Conservation (phyloP, 2,113 vertebrate species). For the Burhinus bistriatus region DNA sequence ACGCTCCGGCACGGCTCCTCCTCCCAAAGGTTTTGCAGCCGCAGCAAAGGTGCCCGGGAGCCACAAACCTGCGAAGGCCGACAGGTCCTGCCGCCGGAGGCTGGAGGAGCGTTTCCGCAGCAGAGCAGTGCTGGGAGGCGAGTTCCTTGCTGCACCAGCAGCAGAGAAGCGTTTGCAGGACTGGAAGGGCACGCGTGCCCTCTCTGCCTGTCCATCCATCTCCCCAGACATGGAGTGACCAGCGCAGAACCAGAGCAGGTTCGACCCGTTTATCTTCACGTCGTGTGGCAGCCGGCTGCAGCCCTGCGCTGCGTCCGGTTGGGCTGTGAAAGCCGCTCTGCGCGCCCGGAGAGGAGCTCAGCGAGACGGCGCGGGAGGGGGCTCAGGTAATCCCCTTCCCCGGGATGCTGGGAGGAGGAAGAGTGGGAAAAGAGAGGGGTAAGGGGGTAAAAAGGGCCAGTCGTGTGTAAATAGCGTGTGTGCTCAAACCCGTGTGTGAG, state of each 20-base stretch:
- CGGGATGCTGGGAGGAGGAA: background rate
- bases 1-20: background rate
- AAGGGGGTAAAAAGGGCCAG: background rate
- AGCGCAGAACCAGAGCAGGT: background rate
- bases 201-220: background rate
- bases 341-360: accelerated
- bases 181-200: background rate
- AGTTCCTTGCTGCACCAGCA: background rate
- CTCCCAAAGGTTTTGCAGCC: background rate
- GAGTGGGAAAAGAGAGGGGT: background rate
- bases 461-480: accelerated
- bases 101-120: background rate
- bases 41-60: background rate
- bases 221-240: background rate
- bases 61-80: accelerated
- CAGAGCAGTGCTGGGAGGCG: accelerated
- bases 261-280: accelerated
- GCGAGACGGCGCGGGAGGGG: background rate
- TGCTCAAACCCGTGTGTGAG: accelerated
- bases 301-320: background rate
- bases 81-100: background rate
- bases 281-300: too few species aligned
- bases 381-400: background rate
- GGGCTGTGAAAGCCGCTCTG: background rate
- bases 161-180: background rate